phyloP scores from a whole-genome alignment of 2,113 vertebrate genomes.

The Catagonus wagneri region DNA sequence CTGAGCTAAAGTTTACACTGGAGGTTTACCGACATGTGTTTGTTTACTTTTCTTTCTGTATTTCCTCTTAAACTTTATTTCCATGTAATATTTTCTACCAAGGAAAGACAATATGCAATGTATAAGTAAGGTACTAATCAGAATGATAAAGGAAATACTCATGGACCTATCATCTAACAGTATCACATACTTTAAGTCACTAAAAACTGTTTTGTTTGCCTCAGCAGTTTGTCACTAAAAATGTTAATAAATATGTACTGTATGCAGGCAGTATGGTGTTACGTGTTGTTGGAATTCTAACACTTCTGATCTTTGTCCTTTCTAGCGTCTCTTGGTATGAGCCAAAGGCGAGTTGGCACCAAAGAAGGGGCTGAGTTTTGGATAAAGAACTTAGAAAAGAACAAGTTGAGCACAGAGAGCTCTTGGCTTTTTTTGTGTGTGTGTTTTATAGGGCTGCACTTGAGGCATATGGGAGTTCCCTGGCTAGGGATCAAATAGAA shows the following conservation, averaged over 20 bases:
- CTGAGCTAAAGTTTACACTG: neutral
- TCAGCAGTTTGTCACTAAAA: neutral
- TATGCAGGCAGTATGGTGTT: fast-evolving
- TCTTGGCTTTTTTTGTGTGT: neutral
- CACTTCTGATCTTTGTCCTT: neutral
- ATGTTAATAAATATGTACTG: neutral
- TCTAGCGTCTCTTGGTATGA: neutral
- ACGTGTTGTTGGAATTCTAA: neutral
- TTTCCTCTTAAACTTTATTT: neutral
- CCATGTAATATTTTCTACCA: neutral
- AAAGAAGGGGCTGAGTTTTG: neutral
- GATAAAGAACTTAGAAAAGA: neutral
- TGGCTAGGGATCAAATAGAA: no score
- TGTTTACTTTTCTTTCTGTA: neutral
- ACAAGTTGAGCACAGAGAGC: neutral
- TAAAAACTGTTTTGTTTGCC: neutral
- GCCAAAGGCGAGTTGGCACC: neutral
- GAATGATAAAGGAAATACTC: neutral
- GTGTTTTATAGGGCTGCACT: no score
- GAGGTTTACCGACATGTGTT: neutral
- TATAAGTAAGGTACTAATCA: neutral
- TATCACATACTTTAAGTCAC: neutral
- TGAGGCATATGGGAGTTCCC: no score
- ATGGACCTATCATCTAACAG: neutral
- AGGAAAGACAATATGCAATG: neutral